These are phyloP conservation scores for Drosophila mayaguana DNA, from an alignment of 2,888 invertebrate species.

Conservation along the genomic window DNA sequence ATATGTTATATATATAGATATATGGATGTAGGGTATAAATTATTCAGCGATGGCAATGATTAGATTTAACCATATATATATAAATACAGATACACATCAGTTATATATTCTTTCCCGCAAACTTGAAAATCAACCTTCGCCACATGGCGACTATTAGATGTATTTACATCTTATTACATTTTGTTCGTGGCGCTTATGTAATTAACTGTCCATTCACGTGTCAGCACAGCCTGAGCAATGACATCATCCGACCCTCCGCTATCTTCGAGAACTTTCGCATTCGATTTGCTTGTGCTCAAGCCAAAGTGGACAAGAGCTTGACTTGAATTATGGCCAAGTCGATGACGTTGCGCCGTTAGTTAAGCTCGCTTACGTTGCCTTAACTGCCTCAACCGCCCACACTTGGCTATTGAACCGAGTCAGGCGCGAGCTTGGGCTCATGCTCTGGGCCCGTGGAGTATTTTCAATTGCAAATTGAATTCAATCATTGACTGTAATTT, in stretches of 20 bases:
- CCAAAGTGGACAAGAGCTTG: constrained; percentile 8
- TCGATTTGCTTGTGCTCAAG: constrained; percentile 8
- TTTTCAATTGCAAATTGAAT: constrained; percentile 81
- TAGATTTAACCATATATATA: background rate
- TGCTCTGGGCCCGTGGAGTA: constrained; percentile 31
- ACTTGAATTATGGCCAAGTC: constrained; percentile 23
- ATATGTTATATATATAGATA: background rate
- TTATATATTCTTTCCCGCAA: background rate
- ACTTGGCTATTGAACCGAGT: background rate
- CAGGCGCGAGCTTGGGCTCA: background rate
- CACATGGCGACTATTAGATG: constrained; percentile 30
- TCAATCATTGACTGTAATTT: constrained; percentile 80
- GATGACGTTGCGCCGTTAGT: constrained; percentile 37
- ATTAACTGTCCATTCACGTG: constrained; percentile 72
- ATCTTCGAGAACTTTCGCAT: constrained; percentile 34
- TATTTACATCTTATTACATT: constrained; percentile 46
- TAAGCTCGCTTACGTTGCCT: constrained; percentile 1
- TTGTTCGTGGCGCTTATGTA: constrained; percentile 40
- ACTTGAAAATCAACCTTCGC: constrained; percentile 27
- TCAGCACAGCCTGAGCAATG: constrained; percentile 46
- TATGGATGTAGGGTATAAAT: background rate
- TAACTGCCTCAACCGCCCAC: constrained; percentile 26
- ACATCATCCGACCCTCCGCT: constrained; percentile 48
- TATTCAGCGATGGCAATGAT: background rate
- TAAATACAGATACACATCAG: background rate